Base-by-base conservation (phyloP, 2,888 invertebrate species). In the Ryuthela nishihirai region DNA sequence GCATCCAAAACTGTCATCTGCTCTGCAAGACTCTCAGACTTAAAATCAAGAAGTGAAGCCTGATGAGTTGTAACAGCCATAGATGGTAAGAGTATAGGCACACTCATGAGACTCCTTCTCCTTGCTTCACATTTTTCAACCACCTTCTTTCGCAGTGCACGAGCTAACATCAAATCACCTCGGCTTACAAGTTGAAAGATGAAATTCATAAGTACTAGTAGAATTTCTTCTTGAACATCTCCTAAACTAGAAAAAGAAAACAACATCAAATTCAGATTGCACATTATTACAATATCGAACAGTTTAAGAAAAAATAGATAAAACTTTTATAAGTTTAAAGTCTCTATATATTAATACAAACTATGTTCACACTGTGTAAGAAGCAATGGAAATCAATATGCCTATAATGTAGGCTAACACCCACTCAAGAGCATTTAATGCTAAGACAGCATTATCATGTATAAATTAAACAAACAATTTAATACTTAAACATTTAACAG, bases 1-100 rank as follows among this genome's bases (percentile, higher is more conserved):
- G 95, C 89, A 76, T 99, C 99, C 34, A 99, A 76, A 40, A 94
- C 74, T 0, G 99, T 99, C 93, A 99, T 95, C 78, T 99, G 98
- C 73, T 97, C 95, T 17, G 99, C 99, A 39, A 99, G 84, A 70
- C 92, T 91, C 66, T 88, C 84, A 26, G 97, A 88, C 76, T 95
- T 97, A 76, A 97, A 93, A 41, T 63, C 65, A n/a, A 60, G 44
- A 20, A 66, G 44, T 17, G 58, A 54, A 12, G 54, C 61, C 34
- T 56, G 60, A 43, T 60, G 79, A 26, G 78, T 80, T 17, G 80
- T 78, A 9, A 82, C 78, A 64, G 78, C 79, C 36, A 80, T 73
- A 29, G 80, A 78, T 3, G 79, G 75, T 69, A 62, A 75, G 75
- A 69, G 69, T 76, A 76, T 72, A 80, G 76, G 70, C 78, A 76